Evolutionary conservation across 1,140 invertebrate species (phyloP).

Genomic region (Drosophila albomicans): DNA sequence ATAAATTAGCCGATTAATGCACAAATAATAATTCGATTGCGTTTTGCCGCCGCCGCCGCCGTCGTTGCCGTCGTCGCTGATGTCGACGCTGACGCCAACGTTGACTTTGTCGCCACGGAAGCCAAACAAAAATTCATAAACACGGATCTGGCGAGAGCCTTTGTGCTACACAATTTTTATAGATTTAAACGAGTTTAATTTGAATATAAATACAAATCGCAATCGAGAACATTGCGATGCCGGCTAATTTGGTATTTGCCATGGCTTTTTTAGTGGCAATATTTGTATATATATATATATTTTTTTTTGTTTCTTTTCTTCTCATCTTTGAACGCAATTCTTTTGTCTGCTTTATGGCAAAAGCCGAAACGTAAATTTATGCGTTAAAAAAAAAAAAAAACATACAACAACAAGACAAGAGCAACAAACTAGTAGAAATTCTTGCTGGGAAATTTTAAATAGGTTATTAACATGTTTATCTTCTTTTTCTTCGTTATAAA

Average conservation of each 20-base stretch:
- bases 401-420: neutral
- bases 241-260: constrained; percentile 73
- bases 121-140: constrained; percentile 67
- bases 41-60: constrained; percentile 64
- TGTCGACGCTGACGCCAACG: constrained; percentile 60
- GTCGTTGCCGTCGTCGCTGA: constrained; percentile 33
- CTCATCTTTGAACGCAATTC: constrained; percentile 14
- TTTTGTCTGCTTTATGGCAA: constrained; percentile 39
- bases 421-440: constrained; percentile 68
- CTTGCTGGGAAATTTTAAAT: constrained; percentile 79
- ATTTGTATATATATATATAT: constrained; percentile 8
- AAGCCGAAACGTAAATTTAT: constrained; percentile 54
- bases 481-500: constrained; percentile 75
- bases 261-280: constrained; percentile 49
- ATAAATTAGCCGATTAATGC: constrained; percentile 84
- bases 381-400: constrained; percentile 36
- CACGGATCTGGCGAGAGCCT: constrained; percentile 73
- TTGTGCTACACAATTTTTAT: constrained; percentile 78
- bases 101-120: constrained; percentile 61
- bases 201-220: constrained; percentile 82
- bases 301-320: constrained; percentile 8
- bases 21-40: constrained; percentile 80
- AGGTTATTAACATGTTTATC: constrained; percentile 81
- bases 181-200: constrained; percentile 83
- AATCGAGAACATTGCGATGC: constrained; percentile 73